phyloP scores from a whole-genome alignment of 2,888 invertebrate genomes.

The Lithosia quadra region DNA sequence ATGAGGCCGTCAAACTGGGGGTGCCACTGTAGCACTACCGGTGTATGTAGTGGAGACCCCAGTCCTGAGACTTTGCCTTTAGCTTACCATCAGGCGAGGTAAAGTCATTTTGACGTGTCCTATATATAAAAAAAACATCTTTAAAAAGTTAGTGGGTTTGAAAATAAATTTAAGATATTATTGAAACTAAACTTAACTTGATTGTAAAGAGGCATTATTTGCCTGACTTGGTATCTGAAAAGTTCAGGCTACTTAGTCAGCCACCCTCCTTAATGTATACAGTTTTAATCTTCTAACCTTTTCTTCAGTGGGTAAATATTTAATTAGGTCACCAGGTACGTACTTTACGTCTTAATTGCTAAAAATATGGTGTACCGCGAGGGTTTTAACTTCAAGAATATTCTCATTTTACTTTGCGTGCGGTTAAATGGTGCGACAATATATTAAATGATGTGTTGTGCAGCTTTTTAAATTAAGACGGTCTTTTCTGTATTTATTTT shows the following conservation, averaged over 20 bases:
- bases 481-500: not conserved
- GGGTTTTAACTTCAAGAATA: conserved; percentile 29
- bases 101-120: no score
- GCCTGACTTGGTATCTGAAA: conserved; percentile 25
- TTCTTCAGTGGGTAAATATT: conserved; percentile 73
- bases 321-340: conserved; percentile 71
- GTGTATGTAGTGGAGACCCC: no score
- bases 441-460: conserved; percentile 26
- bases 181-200: conserved; percentile 10
- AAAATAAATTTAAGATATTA: not conserved
- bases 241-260: conserved; percentile 19
- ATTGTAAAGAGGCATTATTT: conserved; percentile 8
- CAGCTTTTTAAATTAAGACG: not conserved
- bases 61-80: no score
- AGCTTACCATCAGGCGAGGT: no score
- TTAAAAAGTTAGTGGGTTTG: not conserved
- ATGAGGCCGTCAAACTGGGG: no score
- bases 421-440: conserved; percentile 20
- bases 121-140: not conserved
- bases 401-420: conserved; percentile 34
- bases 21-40: no score
- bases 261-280: conserved; percentile 64
- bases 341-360: conserved; percentile 73
- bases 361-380: conserved; percentile 63
- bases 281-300: conserved; percentile 72